Evolutionary conservation across 2,113 vertebrate species (phyloP), one percentile per base, ranked within the genome.

Genomic region (Oryzias woworae): DNA sequence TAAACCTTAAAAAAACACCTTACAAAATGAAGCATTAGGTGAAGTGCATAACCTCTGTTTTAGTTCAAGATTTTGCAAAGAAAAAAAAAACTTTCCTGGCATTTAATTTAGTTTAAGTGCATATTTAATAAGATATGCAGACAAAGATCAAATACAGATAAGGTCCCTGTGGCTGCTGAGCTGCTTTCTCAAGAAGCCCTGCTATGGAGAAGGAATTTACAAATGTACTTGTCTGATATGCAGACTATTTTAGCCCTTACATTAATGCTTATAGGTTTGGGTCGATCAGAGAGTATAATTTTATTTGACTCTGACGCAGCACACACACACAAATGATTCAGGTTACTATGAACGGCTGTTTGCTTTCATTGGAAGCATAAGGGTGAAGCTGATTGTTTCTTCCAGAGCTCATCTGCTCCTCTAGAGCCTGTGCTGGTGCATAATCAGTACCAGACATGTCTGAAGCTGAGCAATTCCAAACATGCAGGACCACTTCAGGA

Each of bases 121-220:
- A 36, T 36, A 36, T 36, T 36, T 36, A 10, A 36, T 36, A 36
- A 36, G 42, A 14, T 54, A 23, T 62, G 66, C 57, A 55, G 52
- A 64, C n/a, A 45, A 54, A 48, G 58, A 63, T 66, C 26, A 1
- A 45, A 61, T 81, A 77, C 58, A 68, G 59, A 70, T 52, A 14
- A 58, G 67, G 66, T 45, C 48, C 56, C 42, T n/a, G 71, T 47
- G 63, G 61, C 1, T 17, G 54, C 50, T 53, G 63, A 49, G 58
- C 24, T 49, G 51, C 52, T 62, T 72, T 58, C 36, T 58, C 17
- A 49, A 48, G 73, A 28, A 42, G 56, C 72, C 49, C 54, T 64
- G 42, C 26, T 20, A 1, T 56, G 18, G 71, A 26, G 61, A 55
- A 43, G 53, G 41, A 48, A 17, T 14, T 54, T 56, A 49, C 24